Base-by-base conservation (phyloP, 2,797 vertebrate genomes). In the Chrosomus eos region DNA sequence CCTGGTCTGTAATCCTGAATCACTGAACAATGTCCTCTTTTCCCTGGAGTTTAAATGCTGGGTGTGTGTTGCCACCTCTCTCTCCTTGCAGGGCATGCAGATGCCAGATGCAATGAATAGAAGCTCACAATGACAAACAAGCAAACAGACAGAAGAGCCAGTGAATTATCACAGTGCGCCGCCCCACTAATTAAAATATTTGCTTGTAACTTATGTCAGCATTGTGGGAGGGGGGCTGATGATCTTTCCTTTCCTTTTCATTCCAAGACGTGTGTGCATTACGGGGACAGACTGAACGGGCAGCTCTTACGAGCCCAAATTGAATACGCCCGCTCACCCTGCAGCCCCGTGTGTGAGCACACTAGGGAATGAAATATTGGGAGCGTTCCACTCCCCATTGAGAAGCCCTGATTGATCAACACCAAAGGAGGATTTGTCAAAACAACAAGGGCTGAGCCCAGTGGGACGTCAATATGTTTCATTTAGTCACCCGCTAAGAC, bases 181-280 rank as follows among this genome's bases (percentile, higher is more conserved):
- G 93, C 96, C 95, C 94, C 67, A 91, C 95, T 96, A 98, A 98
- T 99, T 99, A 98, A 99, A 99, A 98, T 98, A 97, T 97, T 97
- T 96, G 96, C 97, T 98, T 98, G 97, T 98, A 98, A 98, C 96
- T 97, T 97, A 96, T 96, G 96, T 96, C 96, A 96, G 96, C 95
- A 94, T 97, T 96, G 96, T 94, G 96, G 70, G 70, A 91, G 87
- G 90, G 85, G 86, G 92, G 87, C 91, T 90, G 92, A 93, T 91
- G 92, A 93, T 93, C 91, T 95, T 93, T 94, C 91, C 88, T 88
- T 95, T 94, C 93, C 88, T 94, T 95, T 95, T 94, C 91, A 95
- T 94, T 93, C 62, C 91, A 88, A 89, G 92, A 89, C 91, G 92
- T 93, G 93, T 86, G 90, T 89, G 90, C 93, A 94, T 95, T 89